Conservation (phyloP, 2,113 vertebrate genomes). For the Donacobius atricapilla region DNA sequence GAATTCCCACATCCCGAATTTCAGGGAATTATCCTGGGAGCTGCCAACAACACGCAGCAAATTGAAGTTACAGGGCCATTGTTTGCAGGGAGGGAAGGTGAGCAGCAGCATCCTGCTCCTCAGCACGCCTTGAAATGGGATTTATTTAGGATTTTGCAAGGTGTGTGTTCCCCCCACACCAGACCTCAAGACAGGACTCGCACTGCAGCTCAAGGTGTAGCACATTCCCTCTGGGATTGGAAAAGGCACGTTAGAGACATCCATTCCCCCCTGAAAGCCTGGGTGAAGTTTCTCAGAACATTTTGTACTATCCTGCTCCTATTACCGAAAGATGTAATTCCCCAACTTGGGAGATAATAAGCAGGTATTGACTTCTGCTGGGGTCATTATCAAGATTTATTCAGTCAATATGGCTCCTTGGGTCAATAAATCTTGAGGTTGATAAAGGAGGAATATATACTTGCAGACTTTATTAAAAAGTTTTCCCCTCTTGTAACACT, state of each 20-base stretch:
- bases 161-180: neutral
- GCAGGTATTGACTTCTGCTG: slow-evolving; percentile 75
- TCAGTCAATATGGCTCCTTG: slow-evolving; percentile 74
- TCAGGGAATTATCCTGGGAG: neutral
- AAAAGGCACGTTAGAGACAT: neutral
- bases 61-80: neutral
- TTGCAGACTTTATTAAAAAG: slow-evolving; percentile 78
- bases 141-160: neutral
- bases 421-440: slow-evolving; percentile 76
- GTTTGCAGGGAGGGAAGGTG: neutral
- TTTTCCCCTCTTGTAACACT: slow-evolving; percentile 53
- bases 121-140: neutral
- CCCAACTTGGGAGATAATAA: slow-evolving; percentile 73
- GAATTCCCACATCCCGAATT: neutral
- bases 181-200: rapidly evolving
- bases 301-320: slow-evolving; percentile 52
- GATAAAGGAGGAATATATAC: slow-evolving; percentile 78
- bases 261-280: neutral
- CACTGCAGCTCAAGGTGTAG: neutral
- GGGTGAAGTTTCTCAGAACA: neutral
- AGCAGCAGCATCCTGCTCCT: neutral
- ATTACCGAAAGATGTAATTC: slow-evolving; percentile 71
- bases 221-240: neutral
- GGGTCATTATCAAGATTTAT: slow-evolving; percentile 82
- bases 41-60: neutral